Base-by-base conservation (phyloP, 2,888 invertebrate species). In the Sinopyrophorus schimmeli region DNA sequence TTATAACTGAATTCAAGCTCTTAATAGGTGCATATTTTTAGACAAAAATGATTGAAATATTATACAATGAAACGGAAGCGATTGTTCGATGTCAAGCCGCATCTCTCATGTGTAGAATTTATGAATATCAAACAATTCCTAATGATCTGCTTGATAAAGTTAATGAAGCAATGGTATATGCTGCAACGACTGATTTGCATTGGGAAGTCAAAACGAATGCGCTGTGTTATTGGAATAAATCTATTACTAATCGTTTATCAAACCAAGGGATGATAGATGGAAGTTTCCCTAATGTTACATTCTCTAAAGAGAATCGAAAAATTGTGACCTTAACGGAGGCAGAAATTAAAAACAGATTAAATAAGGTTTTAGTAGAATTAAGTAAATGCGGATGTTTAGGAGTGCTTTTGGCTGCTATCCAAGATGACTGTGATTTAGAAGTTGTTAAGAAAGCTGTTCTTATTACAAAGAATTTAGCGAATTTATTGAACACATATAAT, bases 231-330 rank as follows among this genome's bases (percentile, higher is more conserved):
- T 91, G 90, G 89, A 78, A 78, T 41, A 74, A 79, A 6, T 83
- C 86, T 12, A 83, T 88, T 28, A 76, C 79, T 14, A 78, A 79
- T 0, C 78, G 82, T 39, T 72, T 89, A 5, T 78, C 77, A 0
- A 80, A 87, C 62, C 89, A 89, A 71, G 90, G 90, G n/a, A 88
- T 90, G 86, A 79, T 90, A 6, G 89, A 91, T 64, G 88, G 88
- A 0, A 78, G 75, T 0, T 90, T 90, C 69, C 90, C 90, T 0
- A 80, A 80, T 0, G 84, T 89, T 0, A 89, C 89, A 0, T 90
- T 90, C 68, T 89, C 89, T 0, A 86, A 82, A 63, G 87, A 88
- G 68, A 77, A 84, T 3, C 78, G 83, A 47, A 90, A 90, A 72
- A 91, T 90, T 11, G 84, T 90, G 2, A 82, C 81, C 0, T 69